These are phyloP conservation scores for Ceratosolen fusciceps DNA, from an alignment of 1,140 invertebrate species.

Conservation along the genomic window DNA sequence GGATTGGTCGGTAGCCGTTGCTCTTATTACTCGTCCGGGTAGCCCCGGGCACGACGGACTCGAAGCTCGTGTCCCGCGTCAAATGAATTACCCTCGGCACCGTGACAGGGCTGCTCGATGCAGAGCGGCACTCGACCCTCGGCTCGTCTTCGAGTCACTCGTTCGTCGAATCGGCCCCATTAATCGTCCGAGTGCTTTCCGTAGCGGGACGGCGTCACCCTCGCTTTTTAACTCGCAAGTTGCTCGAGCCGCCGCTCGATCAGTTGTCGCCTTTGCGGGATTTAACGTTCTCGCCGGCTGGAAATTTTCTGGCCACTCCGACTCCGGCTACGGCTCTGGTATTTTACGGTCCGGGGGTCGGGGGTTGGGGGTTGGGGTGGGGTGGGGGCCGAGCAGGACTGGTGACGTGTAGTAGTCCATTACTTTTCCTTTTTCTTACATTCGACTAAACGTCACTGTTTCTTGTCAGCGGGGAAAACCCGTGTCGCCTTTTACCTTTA, in stretches of 20 bases:
- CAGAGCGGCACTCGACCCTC: neutral
- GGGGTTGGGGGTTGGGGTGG: no score
- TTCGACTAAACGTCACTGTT: neutral
- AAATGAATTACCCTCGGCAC: neutral
- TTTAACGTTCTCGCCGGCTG: neutral
- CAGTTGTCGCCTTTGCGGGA: slow-evolving; percentile 16
- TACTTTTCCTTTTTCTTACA: neutral
- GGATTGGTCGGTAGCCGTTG: no score
- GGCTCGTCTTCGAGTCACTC: neutral
- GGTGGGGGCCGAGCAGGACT: no score
- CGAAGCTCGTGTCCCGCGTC: no score
- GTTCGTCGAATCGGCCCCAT: neutral
- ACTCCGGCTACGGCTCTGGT: neutral
- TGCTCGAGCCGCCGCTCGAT: neutral
- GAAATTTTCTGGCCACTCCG: neutral
- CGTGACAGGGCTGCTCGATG: neutral
- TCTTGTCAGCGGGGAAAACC: no score
- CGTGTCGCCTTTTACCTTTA: no score
- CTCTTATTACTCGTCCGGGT: no score
- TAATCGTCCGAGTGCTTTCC: neutral
- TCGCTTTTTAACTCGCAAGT: neutral
- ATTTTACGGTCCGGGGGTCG: slow-evolving; percentile 1
- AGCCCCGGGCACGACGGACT: no score
- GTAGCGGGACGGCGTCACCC: neutral
- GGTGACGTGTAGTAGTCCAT: no score